Conservation (phyloP, 2,888 invertebrate genomes). For the Drosophila mimica region DNA sequence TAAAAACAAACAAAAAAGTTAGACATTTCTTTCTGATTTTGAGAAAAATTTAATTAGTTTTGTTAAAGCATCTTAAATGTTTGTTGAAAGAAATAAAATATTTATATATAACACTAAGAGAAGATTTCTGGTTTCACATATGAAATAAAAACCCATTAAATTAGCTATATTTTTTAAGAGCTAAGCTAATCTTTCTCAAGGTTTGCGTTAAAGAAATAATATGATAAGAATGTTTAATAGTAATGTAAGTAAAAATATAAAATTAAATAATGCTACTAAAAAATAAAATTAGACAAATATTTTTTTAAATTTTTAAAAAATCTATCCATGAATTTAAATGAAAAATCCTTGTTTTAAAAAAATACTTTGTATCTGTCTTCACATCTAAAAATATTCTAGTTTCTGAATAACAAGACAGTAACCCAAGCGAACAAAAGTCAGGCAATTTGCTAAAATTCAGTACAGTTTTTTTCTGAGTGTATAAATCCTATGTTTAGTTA, state of each 20-base stretch:
- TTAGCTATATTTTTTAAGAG: neutral
- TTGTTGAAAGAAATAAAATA: too few relatives aligned
- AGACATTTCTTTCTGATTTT: neutral
- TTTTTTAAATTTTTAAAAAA: neutral
- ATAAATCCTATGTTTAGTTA: constrained; percentile 34
- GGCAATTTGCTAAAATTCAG: neutral
- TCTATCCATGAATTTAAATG: neutral
- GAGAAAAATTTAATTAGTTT: neutral
- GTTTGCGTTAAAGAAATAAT: neutral
- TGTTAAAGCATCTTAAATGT: neutral
- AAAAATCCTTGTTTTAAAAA: neutral
- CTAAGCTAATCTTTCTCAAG: neutral
- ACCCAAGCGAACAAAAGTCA: neutral
- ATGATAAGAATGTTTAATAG: neutral
- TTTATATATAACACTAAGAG: too few relatives aligned
- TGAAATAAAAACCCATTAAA: too few relatives aligned
- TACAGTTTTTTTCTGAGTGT: neutral
- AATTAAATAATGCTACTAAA: neutral
- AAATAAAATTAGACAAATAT: neutral
- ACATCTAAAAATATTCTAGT: neutral
- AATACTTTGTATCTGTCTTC: neutral
- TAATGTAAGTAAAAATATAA: neutral
- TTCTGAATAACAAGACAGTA: neutral
- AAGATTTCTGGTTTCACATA: too few relatives aligned
- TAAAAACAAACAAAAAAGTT: too few relatives aligned